Percentiles rank a stretch among this genome's conserved stretches.
Evolutionary conservation across 2,888 invertebrate genomes (phyloP).

Genomic region (Chesias legatella): DNA sequence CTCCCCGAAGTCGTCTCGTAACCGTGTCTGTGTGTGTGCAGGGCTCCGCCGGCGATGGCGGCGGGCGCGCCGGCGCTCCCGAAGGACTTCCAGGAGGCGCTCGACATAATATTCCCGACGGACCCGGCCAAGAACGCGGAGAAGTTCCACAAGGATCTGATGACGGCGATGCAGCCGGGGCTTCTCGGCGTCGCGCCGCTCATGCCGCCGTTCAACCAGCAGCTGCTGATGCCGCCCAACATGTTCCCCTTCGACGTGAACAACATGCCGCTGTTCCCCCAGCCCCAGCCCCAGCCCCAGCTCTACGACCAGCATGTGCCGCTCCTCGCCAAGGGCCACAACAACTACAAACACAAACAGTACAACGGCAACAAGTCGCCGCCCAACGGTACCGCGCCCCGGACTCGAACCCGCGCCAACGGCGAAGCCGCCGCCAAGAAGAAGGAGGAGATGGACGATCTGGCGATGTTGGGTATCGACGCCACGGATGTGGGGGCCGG

Average conservation of each 20-base stretch:
- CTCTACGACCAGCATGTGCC: constrained; percentile 68
- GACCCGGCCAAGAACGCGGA: constrained; percentile 45
- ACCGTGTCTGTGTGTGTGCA: constrained; percentile 8
- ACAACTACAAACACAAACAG: constrained; percentile 22
- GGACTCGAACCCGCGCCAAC: no score
- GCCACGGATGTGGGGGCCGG: constrained; percentile 86
- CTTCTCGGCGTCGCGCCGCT: constrained; percentile 33
- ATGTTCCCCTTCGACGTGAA: constrained; percentile 16
- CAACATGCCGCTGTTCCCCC: constrained; percentile 40
- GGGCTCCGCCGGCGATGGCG: constrained; percentile 26
- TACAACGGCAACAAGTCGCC: constrained; percentile 2
- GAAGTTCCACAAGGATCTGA: constrained; percentile 32
- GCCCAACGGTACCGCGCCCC: no score
- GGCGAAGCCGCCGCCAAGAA: constrained; percentile 42
- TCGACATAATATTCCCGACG: constrained; percentile 83
- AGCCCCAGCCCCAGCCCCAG: constrained; percentile 53
- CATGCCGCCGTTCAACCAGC: constrained; percentile 32
- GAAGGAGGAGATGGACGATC: constrained; percentile 84
- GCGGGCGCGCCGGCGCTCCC: constrained; percentile 61
- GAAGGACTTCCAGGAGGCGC: constrained; percentile 83
- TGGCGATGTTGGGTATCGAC: constrained; percentile 92
- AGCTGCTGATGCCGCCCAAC: constrained; percentile 30
- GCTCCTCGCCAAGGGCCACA: constrained; percentile 39
- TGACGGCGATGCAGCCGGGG: constrained; percentile 35
- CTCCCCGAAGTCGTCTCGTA: constrained; percentile 18